Percentiles rank a stretch among this genome's conserved stretches.
Evolutionary conservation across 1,140 invertebrate species (phyloP).

Genomic region (Acromyrmex heyeri): DNA sequence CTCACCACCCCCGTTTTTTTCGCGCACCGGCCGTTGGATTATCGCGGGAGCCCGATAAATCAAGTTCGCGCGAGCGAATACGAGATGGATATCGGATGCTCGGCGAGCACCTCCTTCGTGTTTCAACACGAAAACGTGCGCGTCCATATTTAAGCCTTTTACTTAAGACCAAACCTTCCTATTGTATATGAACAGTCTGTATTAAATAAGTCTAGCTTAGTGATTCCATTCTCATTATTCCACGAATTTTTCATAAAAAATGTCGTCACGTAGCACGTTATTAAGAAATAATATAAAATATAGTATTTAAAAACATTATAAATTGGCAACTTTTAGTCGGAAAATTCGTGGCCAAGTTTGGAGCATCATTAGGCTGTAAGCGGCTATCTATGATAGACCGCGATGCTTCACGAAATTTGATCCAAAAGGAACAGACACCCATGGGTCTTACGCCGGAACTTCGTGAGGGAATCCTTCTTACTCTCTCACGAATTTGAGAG

Average conservation of each 20-base stretch:
- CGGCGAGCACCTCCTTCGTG: slow-evolving; percentile 21
- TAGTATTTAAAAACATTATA: not conserved
- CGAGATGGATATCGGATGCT: slow-evolving; percentile 79
- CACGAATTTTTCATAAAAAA: not conserved
- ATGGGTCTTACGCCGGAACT: slow-evolving; percentile 63
- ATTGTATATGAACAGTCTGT: not conserved
- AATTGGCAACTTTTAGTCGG: not conserved
- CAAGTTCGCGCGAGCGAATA: slow-evolving; percentile 80
- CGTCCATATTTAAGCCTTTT: not conserved
- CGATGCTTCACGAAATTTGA: slow-evolving; percentile 70
- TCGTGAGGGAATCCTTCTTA: slow-evolving; percentile 62
- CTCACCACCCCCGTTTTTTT: slow-evolving; percentile 59
- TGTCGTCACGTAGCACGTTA: not conserved
- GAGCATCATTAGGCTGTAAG: slow-evolving; percentile 4
- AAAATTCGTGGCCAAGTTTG: not conserved
- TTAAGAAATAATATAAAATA: not conserved
- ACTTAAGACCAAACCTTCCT: not conserved
- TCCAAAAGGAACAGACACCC: slow-evolving; percentile 55
- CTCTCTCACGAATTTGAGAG: slow-evolving; percentile 77
- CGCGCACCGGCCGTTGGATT: slow-evolving; percentile 70
- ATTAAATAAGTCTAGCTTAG: not conserved
- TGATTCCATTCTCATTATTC: not conserved
- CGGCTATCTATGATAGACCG: slow-evolving; percentile 66
- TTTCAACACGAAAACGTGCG: slow-evolving; percentile 19
- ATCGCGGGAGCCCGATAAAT: slow-evolving; percentile 80